Percentiles rank a stretch among this genome's conserved stretches.
Evolutionary conservation across 2,113 vertebrate species (phyloP).

Genomic region (Sebastes schlegelii): DNA sequence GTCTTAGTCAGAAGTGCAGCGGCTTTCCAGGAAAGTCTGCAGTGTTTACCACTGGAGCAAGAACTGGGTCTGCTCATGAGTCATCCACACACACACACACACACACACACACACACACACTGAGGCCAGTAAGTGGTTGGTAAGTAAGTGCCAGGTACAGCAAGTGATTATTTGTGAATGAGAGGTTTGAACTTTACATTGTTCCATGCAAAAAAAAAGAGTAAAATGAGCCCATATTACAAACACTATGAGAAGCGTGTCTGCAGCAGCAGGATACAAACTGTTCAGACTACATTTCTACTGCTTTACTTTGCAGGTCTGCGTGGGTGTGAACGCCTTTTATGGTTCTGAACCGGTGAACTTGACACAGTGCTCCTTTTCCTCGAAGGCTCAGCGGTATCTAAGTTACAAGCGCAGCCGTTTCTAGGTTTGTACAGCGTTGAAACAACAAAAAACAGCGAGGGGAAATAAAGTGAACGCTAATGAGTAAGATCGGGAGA

Average conservation of each 20-base stretch:
- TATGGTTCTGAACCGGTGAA: constrained; percentile 63
- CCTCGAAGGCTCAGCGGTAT: constrained; percentile 67
- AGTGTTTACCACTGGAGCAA: constrained; percentile 37
- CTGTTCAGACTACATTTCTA: constrained; percentile 39
- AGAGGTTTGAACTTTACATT: constrained; percentile 54
- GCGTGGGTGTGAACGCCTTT: constrained; percentile 60
- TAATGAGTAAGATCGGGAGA: not conserved
- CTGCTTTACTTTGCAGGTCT: constrained; percentile 55
- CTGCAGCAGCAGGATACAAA: constrained; percentile 24
- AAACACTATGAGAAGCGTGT: not conserved
- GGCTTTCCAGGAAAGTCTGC: constrained; percentile 63
- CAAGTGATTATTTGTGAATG: constrained; percentile 63
- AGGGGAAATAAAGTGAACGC: constrained; percentile 24
- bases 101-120: constrained; percentile 40
- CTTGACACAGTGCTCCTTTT: constrained; percentile 68
- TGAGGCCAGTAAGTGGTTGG: not conserved
- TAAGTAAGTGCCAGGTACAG: constrained; percentile 25
- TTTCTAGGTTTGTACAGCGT: constrained; percentile 22
- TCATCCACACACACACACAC: constrained; percentile 37
- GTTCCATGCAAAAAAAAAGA: not conserved
- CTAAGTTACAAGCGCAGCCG: constrained; percentile 52
- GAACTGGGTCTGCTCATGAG: constrained; percentile 39
- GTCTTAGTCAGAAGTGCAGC: constrained; percentile 27
- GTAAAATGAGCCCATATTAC: constrained; percentile 24
- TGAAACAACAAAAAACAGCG: constrained; percentile 7